Conservation (phyloP, 2,888 invertebrate species). For the Pogonocherus hispidulus region DNA sequence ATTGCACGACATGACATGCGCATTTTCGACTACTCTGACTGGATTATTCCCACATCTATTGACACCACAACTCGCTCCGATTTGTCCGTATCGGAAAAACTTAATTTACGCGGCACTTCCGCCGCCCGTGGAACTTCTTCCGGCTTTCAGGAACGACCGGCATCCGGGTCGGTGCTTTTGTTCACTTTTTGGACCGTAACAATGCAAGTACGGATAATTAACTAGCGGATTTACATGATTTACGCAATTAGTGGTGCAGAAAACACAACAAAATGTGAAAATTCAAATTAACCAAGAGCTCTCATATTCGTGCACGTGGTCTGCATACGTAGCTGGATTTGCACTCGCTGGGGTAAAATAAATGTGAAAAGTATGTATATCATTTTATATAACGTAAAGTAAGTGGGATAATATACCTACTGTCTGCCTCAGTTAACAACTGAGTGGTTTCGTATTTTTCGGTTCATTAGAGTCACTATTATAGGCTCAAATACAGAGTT, state of each 20-base stretch:
- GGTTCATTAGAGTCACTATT: too few species aligned
- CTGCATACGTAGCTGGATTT: neutral
- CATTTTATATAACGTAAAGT: too few species aligned
- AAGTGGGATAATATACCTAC: too few species aligned
- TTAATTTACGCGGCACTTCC: constrained; percentile 53
- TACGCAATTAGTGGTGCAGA: constrained; percentile 65
- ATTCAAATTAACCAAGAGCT: constrained; percentile 60
- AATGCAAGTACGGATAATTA: constrained; percentile 62
- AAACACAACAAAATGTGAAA: constrained; percentile 62
- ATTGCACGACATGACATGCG: too few species aligned
- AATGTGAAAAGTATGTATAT: neutral
- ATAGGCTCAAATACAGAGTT: too few species aligned
- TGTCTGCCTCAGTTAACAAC: too few species aligned
- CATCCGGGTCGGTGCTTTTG: constrained; percentile 26
- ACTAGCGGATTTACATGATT: constrained; percentile 66
- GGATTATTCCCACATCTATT: neutral
- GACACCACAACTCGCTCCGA: constrained; percentile 16
- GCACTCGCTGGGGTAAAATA: neutral
- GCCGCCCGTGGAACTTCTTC: constrained; percentile 42
- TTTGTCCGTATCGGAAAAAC: constrained; percentile 48
- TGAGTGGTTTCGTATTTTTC: too few species aligned
- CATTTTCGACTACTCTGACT: neutral
- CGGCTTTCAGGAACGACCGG: constrained; percentile 36
- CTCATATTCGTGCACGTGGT: neutral
- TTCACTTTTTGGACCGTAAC: constrained; percentile 41